phyloP scores from a whole-genome alignment of 2,888 invertebrate species.

The Dysmachus trigonus region DNA sequence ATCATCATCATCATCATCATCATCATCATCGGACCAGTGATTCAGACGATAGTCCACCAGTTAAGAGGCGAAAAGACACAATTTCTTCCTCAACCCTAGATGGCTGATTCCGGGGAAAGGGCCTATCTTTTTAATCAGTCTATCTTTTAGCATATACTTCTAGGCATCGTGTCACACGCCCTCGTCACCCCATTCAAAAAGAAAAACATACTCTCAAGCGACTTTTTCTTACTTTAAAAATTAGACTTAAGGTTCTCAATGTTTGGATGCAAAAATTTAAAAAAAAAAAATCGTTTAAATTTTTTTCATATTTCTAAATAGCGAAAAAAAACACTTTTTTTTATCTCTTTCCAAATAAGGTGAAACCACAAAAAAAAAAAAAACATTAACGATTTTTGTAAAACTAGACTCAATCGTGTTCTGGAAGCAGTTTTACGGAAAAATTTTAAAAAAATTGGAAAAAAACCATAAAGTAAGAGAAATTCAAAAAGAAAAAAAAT shows the following conservation, averaged over 20 bases:
- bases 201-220: neutral
- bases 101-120: neutral
- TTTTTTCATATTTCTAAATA: neutral
- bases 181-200: neutral
- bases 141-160: neutral
- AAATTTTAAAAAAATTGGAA: too few relatives aligned
- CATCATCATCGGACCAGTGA: neutral
- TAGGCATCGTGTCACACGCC: neutral
- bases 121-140: neutral
- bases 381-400: neutral
- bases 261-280: neutral
- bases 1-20: neutral
- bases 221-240: neutral
- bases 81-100: neutral
- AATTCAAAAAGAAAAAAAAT: neutral
- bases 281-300: neutral
- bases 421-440: neutral
- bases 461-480: neutral
- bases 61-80: neutral
- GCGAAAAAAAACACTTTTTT: neutral
- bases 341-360: neutral
- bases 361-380: neutral
- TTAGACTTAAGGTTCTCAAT: neutral
- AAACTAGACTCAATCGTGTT: neutral
- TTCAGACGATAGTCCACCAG: slow-evolving; percentile 22